Evolutionary conservation across 2,113 vertebrate species (phyloP).

Genomic region (Ailurus styani): DNA sequence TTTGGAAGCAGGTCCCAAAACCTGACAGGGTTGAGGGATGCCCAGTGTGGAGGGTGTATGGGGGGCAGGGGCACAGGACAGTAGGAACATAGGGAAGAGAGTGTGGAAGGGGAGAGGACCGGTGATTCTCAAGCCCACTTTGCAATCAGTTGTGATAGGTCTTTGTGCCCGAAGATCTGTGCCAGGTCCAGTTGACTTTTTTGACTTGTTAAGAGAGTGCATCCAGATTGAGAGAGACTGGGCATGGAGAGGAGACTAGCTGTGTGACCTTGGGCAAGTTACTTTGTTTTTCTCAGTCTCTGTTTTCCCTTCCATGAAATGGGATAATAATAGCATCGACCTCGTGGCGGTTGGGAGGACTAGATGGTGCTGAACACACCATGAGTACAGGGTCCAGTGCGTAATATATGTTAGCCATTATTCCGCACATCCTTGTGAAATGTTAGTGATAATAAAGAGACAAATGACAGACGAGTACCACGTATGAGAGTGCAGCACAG

Average conservation of each 20-base stretch:
- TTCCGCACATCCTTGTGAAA: neutral
- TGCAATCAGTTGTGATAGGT: neutral
- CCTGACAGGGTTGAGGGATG: neutral
- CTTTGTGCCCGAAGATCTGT: neutral
- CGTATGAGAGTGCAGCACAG: fast-evolving
- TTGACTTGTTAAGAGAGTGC: neutral
- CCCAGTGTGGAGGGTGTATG: too few relatives aligned
- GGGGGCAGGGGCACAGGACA: neutral
- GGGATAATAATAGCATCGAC: too few relatives aligned
- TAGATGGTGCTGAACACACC: neutral
- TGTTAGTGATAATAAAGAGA: neutral
- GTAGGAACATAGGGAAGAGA: neutral
- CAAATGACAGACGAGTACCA: neutral
- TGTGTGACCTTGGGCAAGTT: neutral
- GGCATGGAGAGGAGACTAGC: neutral
- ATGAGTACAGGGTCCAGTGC: neutral
- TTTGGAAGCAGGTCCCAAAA: neutral
- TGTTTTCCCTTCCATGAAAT: neutral
- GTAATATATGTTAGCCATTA: neutral
- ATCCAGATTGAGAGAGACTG: neutral
- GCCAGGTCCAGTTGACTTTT: neutral
- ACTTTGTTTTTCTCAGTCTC: neutral
- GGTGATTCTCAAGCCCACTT: neutral
- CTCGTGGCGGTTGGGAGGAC: neutral
- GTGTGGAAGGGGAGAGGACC: neutral